A percentile compares a stretch with the other conserved stretches of the same genome.
Conservation (phyloP, 2,888 invertebrate species). For the Melanophora roralis region DNA sequence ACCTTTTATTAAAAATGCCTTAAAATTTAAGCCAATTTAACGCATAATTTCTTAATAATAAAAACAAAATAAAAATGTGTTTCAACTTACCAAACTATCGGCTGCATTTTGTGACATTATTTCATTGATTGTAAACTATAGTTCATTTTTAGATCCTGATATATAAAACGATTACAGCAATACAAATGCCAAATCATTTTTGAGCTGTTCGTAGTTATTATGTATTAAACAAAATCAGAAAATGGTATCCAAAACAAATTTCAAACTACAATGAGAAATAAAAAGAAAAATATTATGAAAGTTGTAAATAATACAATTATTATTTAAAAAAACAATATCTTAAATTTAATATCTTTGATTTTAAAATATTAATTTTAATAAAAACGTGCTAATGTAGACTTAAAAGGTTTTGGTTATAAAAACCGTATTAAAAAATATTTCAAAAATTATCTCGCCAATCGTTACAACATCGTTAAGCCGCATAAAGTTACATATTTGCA, state of each 20-base stretch:
- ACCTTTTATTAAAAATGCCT: conserved; percentile 37
- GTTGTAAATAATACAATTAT: too few species aligned
- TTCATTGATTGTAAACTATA: conserved; percentile 54
- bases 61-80: conserved; percentile 11
- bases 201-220: conserved; percentile 24
- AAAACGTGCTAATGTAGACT: too few species aligned
- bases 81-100: conserved; percentile 76
- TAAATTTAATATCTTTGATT: too few species aligned
- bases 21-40: conserved; percentile 47
- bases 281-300: not conserved
- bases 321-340: too few species aligned
- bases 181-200: conserved; percentile 49
- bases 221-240: not conserved
- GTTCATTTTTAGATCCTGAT: conserved; percentile 33
- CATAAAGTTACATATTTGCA: too few species aligned
- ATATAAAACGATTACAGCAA: conserved; percentile 7
- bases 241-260: conserved; percentile 11
- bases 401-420: too few species aligned
- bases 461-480: too few species aligned
- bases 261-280: conserved; percentile 26
- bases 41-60: not conserved
- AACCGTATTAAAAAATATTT: too few species aligned
- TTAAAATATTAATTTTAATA: too few species aligned
- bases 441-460: too few species aligned
- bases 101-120: conserved; percentile 77